phyloP scores from a whole-genome alignment of 2,888 invertebrate genomes.

The Diplolepis rosae region DNA sequence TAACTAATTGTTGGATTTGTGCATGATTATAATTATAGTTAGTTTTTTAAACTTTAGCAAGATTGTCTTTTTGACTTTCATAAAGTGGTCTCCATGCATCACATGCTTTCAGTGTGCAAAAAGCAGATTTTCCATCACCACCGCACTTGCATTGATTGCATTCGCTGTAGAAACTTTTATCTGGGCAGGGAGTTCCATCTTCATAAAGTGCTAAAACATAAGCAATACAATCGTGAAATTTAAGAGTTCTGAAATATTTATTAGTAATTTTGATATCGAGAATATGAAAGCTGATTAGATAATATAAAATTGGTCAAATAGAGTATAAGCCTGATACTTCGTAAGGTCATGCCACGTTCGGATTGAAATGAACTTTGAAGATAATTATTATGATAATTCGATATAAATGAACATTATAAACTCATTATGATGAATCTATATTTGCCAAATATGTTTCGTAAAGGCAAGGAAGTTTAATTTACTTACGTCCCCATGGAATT shows the following conservation, averaged over 20 bases:
- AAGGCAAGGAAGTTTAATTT: neutral
- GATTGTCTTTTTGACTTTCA: neutral
- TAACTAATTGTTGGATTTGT: neutral
- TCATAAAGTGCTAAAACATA: constrained; percentile 7
- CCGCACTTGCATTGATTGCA: constrained; percentile 77
- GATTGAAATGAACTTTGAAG: neutral
- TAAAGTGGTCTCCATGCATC: neutral
- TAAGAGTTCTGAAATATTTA: neutral
- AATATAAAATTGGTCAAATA: neutral
- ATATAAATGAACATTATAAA: too few relatives aligned
- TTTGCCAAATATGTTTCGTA: neutral
- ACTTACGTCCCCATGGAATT: constrained; percentile 16
- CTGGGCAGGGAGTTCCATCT: constrained; percentile 60
- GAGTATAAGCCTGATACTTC: neutral
- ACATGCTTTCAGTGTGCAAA: constrained; percentile 72
- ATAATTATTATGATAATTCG: neutral
- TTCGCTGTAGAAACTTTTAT: constrained; percentile 74
- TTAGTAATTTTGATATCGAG: neutral
- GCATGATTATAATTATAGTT: neutral
- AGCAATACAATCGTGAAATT: neutral
- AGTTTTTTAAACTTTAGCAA: neutral
- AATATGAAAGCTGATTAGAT: neutral
- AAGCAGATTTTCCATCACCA: constrained; percentile 74
- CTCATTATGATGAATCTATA: too few relatives aligned
- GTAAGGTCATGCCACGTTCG: neutral